Evolutionary conservation across 1,140 invertebrate species (phyloP), one percentile per base, ranked within the genome.

Genomic region (Argopecten irradians): DNA sequence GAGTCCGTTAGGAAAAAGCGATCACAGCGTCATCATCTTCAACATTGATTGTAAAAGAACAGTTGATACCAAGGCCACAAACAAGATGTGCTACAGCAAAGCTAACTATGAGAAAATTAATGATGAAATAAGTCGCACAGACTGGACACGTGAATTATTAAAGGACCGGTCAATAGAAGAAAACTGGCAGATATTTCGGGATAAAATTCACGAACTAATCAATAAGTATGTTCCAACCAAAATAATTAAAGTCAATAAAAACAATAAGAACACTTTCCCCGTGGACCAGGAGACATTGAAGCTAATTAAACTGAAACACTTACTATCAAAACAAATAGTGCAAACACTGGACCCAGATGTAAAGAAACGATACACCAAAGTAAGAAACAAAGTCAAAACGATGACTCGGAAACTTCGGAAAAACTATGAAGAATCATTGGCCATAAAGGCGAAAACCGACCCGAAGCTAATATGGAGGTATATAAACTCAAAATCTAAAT

Each of bases 351-450:
- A 34, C n/a, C 86, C 34, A 19, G 71, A 89, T 34, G 83, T 83
- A n/a, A 46, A 86, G n/a, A 83, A 71, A 83, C 46, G 86, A 34
- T 86, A 84, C 16, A 83, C 39, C 46, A 86, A 89, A 41, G 88
- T 85, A 36, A 34, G 32, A 84, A 89, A 85, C 36, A 82, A 41
- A 41, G 41, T 13, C 71, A 86, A 16, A 86, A 34, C 83, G 34
- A 86, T 83, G 39, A 43, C 11, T 34, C 82, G n/a, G 34, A 86
- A 86, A 34, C 46, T 34, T 39, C 39, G 33, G 41, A 89, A 46
- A 9, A 55, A n/a, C 71, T 86, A 33, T 34, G 39, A 34, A 86
- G 83, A 83, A 83, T 83, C 82, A 86, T 86, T 83, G 83, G 85
- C 32, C 83, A 83, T 46, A 35, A 41, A 83, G 35, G 83, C 5